Conservation (phyloP, 2,797 vertebrate species). For the Cygnus olor region DNA sequence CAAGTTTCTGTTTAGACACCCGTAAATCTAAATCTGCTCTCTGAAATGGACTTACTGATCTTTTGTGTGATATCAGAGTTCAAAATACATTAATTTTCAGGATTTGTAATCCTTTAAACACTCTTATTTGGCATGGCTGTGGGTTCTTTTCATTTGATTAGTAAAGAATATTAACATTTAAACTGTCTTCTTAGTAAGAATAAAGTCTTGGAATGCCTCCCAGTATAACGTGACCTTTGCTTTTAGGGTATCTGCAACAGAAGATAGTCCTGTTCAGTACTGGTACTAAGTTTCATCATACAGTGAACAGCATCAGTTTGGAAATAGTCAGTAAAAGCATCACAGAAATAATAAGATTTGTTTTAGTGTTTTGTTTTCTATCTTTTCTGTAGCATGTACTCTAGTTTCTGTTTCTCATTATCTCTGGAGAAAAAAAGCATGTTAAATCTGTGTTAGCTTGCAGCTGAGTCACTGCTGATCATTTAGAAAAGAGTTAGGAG, state of each 20-base stretch:
- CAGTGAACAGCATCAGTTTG: background rate
- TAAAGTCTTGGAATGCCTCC: background rate
- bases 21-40: background rate
- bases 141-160: slow-evolving; percentile 18
- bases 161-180: slow-evolving; percentile 6
- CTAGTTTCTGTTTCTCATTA: background rate
- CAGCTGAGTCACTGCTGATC: background rate
- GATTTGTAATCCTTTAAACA: background rate
- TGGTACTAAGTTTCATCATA: background rate
- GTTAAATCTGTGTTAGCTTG: background rate
- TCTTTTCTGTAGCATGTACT: background rate
- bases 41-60: background rate
- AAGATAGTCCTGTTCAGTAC: background rate
- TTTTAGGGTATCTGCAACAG: background rate
- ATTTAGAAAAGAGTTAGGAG: background rate
- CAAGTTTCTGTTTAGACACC: background rate
- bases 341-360: background rate
- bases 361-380: background rate
- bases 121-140: background rate
- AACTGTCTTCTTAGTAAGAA: slow-evolving; percentile 23
- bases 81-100: slow-evolving; percentile 5
- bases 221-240: background rate
- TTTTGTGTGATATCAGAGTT: background rate
- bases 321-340: background rate
- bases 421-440: background rate